Percentiles rank a stretch among this genome's conserved stretches.
Conservation (phyloP, 2,797 vertebrate species). For the Gymnodraco acuticeps region DNA sequence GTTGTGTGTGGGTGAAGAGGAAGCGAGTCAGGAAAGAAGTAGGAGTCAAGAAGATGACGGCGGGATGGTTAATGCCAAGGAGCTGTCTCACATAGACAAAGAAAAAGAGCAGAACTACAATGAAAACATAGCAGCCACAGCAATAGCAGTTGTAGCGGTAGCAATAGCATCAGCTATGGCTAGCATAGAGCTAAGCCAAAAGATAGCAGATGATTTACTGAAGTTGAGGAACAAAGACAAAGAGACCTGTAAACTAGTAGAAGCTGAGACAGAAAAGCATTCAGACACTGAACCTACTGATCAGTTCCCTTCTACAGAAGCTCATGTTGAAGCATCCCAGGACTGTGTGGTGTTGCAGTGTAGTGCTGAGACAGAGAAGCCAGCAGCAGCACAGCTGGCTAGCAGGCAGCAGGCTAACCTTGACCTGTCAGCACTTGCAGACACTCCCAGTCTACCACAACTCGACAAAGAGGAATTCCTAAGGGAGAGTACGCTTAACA, state of each 20-base stretch:
- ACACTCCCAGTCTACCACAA: not conserved
- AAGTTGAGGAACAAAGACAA: slow-evolving; percentile 6
- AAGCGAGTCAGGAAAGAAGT: slow-evolving; percentile 21
- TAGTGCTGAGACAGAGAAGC: slow-evolving; percentile 6
- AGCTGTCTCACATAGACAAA: not conserved
- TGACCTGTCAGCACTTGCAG: not conserved
- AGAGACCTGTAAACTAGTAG: not conserved
- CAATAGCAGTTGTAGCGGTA: slow-evolving; percentile 64
- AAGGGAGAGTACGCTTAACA: slow-evolving; percentile 1
- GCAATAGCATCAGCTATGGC: slow-evolving; percentile 67
- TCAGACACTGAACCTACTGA: not conserved
- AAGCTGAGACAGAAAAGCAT: slow-evolving; percentile 3
- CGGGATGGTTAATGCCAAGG: not conserved
- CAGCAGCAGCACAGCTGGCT: not conserved
- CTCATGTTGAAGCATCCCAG: not conserved
- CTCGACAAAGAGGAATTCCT: not conserved
- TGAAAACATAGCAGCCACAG: slow-evolving; percentile 48
- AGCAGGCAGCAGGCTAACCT: not conserved
- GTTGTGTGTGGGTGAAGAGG: slow-evolving; percentile 34
- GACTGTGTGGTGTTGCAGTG: not conserved
- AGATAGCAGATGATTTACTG: not conserved
- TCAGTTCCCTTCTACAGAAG: not conserved
- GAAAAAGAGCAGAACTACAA: slow-evolving; percentile 1
- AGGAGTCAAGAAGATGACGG: slow-evolving; percentile 4
- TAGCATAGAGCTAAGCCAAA: slow-evolving; percentile 53